Conservation (phyloP, 2,797 vertebrate species). For the Notolepis coatsorum region DNA sequence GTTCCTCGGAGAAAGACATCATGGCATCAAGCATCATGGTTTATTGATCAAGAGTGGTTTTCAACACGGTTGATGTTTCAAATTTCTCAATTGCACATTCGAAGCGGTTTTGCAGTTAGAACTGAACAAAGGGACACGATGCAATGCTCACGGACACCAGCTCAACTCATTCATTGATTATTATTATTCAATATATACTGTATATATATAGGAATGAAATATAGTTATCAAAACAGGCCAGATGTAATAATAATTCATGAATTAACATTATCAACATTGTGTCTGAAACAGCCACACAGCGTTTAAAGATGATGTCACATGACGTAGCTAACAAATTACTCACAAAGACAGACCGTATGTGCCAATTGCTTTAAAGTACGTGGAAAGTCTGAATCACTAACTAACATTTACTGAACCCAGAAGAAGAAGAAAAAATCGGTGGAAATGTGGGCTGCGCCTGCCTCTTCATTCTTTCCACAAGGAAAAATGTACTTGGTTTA, state of each 20-base stretch:
- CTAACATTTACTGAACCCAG: slow-evolving; percentile 62
- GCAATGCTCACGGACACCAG: neutral
- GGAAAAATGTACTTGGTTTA: slow-evolving; percentile 61
- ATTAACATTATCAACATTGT: neutral
- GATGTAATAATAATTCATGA: slow-evolving; percentile 11
- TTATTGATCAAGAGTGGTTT: slow-evolving; percentile 30
- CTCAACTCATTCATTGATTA: neutral
- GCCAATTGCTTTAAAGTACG: slow-evolving; percentile 63
- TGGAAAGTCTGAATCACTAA: slow-evolving; percentile 80
- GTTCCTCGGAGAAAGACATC: too few relatives aligned
- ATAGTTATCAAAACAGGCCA: slow-evolving; percentile 2
- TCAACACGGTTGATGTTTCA: slow-evolving; percentile 23
- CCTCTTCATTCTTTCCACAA: slow-evolving; percentile 79
- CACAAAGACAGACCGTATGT: slow-evolving; percentile 49
- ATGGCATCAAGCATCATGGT: neutral
- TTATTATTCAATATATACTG: neutral
- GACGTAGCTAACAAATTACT: slow-evolving; percentile 48
- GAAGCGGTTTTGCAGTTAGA: slow-evolving; percentile 24
- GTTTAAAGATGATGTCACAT: slow-evolving; percentile 32
- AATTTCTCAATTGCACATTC: slow-evolving; percentile 26
- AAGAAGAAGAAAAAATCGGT: slow-evolving; percentile 48
- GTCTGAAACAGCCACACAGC: slow-evolving; percentile 7
- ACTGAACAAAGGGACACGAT: slow-evolving; percentile 15
- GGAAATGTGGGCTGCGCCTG: slow-evolving; percentile 73
- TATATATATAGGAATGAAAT: neutral